Evolutionary conservation across 2,888 invertebrate species (phyloP), one percentile per base, ranked within the genome.

Genomic region (Macropis europaea): DNA sequence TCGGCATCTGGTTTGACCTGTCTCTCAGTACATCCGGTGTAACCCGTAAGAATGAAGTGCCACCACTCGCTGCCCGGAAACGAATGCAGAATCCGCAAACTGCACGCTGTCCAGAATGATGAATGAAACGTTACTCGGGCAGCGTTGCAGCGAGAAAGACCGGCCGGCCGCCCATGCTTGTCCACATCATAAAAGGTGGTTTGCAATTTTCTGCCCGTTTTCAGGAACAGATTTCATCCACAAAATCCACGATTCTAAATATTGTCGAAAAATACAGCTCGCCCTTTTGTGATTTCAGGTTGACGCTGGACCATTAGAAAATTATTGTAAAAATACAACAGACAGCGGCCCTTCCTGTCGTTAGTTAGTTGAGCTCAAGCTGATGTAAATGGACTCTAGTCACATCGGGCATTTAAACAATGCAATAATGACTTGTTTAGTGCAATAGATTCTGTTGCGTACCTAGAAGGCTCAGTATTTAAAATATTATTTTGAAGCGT

Each of bases 81-180:
- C 71, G 71, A 76, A 76, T 67, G 62, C 71, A 71, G 76, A 75
- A 76, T 75, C 71, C 67, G 60, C 76, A 63, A 76, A 76, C 64
- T 76, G 71, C 67, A 26, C 43, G 50, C 52, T 62, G 47, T 47
- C 47, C 60, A 13, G 63, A 72, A 75, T 75, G 76, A 75, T 75
- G 72, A 76, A 76, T 76, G 76, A 76, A 75, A 72, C 60, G 67
- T 63, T 69, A 45, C 67, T 57, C 34, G 48, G 43, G 50, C n/a
- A 53, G 42, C 45, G 11, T 19, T 30, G 36, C 15, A 11, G 36
- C 15, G 36, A 32, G 57, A 48, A 60, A 28, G 34, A 22, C 45
- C 42, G 32, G 7, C 32, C 19, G 34, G 7, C 40, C 43, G 34
- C 7, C 40, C 43, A 7, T 17, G 38, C 19, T 24, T 50, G 75